Conservation (phyloP, 2,888 invertebrate species). For the Lasioglossum lativentre region DNA sequence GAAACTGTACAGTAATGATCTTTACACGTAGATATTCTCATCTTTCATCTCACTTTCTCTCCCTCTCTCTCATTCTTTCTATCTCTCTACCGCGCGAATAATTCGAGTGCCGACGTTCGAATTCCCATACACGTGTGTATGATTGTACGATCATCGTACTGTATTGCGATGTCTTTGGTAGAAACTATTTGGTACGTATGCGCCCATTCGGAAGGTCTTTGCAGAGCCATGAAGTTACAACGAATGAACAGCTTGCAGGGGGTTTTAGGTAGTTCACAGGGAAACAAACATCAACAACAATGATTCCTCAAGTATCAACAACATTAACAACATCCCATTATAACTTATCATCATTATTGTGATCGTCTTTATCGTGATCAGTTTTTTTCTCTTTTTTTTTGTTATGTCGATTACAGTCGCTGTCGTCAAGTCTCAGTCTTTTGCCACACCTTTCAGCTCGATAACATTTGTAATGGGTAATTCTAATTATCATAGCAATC, state of each 20-base stretch:
- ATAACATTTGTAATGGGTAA: slow-evolving; percentile 67
- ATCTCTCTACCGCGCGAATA: slow-evolving; percentile 44
- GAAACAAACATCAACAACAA: slow-evolving; percentile 82
- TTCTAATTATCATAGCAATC: slow-evolving; percentile 72
- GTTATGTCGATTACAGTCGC: slow-evolving; percentile 64
- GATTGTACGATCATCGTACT: slow-evolving; percentile 49
- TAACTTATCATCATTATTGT: slow-evolving; percentile 76
- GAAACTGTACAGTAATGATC: slow-evolving; percentile 51
- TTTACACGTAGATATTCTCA: slow-evolving; percentile 46
- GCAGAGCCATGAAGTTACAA: slow-evolving; percentile 72
- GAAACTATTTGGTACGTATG: slow-evolving; percentile 73
- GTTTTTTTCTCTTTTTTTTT: slow-evolving; percentile 57
- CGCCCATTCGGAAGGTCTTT: slow-evolving; percentile 75
- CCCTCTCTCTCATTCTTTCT: slow-evolving; percentile 5
- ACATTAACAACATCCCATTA: slow-evolving; percentile 80
- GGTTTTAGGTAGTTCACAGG: slow-evolving; percentile 68
- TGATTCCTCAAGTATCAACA: slow-evolving; percentile 81
- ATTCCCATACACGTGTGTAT: slow-evolving; percentile 37
- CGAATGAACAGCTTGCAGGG: slow-evolving; percentile 75
- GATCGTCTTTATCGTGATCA: slow-evolving; percentile 66
- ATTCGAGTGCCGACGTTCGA: slow-evolving; percentile 44
- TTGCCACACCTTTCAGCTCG: slow-evolving; percentile 64
- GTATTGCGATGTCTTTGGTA: slow-evolving; percentile 69
- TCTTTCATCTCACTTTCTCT: slow-evolving; percentile 1
- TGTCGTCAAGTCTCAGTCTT: slow-evolving; percentile 70